Evolutionary conservation across 2,113 vertebrate genomes (phyloP).

Genomic region (Pandion haliaetus): DNA sequence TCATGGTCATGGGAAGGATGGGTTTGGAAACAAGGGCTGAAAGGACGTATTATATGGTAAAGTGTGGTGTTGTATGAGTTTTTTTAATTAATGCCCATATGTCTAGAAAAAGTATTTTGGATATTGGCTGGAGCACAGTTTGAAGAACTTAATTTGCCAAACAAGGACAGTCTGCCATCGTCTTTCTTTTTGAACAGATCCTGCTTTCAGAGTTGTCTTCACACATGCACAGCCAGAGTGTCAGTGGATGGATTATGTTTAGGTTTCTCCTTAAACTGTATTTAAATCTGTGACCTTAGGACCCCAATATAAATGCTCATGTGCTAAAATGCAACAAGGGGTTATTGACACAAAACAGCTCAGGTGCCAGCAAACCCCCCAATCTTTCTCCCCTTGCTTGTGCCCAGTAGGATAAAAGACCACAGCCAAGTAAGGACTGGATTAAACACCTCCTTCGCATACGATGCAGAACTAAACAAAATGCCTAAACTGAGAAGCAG

Average conservation of each 20-base stretch:
- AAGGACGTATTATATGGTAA: neutral
- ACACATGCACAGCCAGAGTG: neutral
- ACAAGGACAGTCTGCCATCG: neutral
- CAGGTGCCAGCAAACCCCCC: neutral
- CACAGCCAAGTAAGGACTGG: neutral
- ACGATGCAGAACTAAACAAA: neutral
- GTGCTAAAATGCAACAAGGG: neutral
- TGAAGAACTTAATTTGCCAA: neutral
- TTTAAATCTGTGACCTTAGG: slow-evolving; percentile 42
- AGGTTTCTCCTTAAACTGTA: neutral
- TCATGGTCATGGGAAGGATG: neutral
- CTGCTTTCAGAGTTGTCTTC: neutral
- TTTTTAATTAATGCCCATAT: neutral
- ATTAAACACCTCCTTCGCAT: neutral
- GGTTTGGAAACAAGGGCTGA: neutral
- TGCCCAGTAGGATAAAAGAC: neutral
- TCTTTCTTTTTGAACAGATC: neutral
- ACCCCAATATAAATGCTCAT: slow-evolving; percentile 3
- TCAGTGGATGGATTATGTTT: slow-evolving; percentile 26
- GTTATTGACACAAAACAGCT: slow-evolving; percentile 48
- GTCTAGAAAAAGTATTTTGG: neutral
- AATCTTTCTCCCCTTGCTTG: neutral
- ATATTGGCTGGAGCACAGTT: neutral
- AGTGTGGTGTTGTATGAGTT: neutral
- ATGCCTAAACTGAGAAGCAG: neutral